Evolutionary conservation across 1,140 invertebrate species (phyloP).

Genomic region (Glossosoma conforme): DNA sequence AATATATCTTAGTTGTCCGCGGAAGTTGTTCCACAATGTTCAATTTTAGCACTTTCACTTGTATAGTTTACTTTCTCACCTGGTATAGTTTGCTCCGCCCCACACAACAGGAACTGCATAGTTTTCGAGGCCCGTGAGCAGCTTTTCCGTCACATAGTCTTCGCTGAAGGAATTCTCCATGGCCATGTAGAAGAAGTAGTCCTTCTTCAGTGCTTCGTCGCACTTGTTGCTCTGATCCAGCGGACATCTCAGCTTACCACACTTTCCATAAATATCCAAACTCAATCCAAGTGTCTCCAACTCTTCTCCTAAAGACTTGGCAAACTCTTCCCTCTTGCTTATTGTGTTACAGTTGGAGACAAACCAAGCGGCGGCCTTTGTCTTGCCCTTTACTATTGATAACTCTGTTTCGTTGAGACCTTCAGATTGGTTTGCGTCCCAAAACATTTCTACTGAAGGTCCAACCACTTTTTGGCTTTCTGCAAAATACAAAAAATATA

Average conservation of each 20-base stretch:
- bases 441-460: constrained; percentile 37
- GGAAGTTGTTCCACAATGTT: no score
- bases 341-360: constrained; percentile 59
- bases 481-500: no score
- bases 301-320: constrained; percentile 49
- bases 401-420: constrained; percentile 26
- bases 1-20: no score
- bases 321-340: constrained; percentile 55
- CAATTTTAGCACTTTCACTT: no score
- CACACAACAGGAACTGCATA: constrained; percentile 51
- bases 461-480: constrained; percentile 31
- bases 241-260: constrained; percentile 46
- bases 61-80: no score
- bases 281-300: constrained; percentile 38
- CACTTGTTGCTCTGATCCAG: constrained; percentile 36
- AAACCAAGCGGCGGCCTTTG: constrained; percentile 58
- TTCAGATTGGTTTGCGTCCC: constrained; percentile 29
- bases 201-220: constrained; percentile 39
- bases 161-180: constrained; percentile 61
- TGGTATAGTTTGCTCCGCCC: constrained; percentile 44
- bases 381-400: constrained; percentile 37
- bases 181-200: constrained; percentile 64
- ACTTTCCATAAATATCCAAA: constrained; percentile 68
- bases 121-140: constrained; percentile 48
- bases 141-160: constrained; percentile 63